Evolutionary conservation across 2,888 invertebrate genomes (phyloP), one percentile per base, ranked within the genome.

Genomic region (Ryuthela nishihirai): DNA sequence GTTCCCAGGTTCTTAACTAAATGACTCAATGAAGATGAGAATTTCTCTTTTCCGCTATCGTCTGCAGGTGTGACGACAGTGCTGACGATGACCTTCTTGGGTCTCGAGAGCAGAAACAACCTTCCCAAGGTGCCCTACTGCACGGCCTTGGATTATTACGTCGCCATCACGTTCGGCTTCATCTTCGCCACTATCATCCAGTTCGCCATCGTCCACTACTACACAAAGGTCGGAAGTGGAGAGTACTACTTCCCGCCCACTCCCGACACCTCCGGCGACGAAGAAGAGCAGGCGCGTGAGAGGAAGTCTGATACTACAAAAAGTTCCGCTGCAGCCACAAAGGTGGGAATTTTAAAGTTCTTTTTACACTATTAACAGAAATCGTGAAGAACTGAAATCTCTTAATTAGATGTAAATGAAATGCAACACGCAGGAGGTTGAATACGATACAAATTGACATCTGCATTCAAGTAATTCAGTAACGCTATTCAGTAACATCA

Each of bases 131-230:
- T 89, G 24, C 83, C 88, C 42, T 89, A 89, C 74, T 86, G 87
- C 3, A 89, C 89, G n/a, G 88, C 88, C 1, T 75, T 89, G 64
- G 89, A 89, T 71, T 86, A 85, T 70, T 89, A 88, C 72, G 87
- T 89, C 3, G 86, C 87, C 70, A 79, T 87, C 20, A 87, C 87
- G 17, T 88, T 88, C 71, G 83, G 82, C 2, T 87, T 87, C 70
- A 86, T 87, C 64, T 86, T 87, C 70, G 85, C 87, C 5, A 87
- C 87, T 2, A 86, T 88, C 55, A 81, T 88, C 55, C 86, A 88
- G 75, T 88, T 87, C 71, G 87, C 88, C 3, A 82, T 87, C n/a
- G 88, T 88, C 1, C 88, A 88, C 72, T 87, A 85, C 72, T 87
- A 85, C 73, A 88, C 88, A n/a, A 88, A 88, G 74, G 83, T 85